These are phyloP conservation scores for Anthophora plumipes DNA, from an alignment of 2,888 invertebrate genomes.

Conservation along the genomic window DNA sequence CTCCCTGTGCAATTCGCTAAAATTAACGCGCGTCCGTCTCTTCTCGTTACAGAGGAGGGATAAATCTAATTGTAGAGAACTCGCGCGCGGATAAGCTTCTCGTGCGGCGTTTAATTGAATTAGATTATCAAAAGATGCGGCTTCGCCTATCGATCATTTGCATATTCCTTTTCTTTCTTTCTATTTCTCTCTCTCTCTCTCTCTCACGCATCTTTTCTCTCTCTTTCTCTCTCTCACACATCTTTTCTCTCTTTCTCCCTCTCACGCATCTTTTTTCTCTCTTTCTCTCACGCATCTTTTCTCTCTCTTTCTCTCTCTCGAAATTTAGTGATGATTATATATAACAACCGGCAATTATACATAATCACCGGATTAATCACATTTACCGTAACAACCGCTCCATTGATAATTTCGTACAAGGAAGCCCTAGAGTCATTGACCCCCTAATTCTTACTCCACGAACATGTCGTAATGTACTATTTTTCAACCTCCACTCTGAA, in stretches of 20 bases:
- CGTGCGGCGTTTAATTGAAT: conserved; percentile 26
- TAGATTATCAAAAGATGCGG: conserved; percentile 45
- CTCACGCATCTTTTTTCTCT: too few species aligned
- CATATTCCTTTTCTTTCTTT: conserved; percentile 2
- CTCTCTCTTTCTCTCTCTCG: too few species aligned
- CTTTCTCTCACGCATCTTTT: too few species aligned
- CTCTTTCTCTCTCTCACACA: too few species aligned
- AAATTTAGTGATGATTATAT: too few species aligned
- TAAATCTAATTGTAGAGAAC: conserved; percentile 22
- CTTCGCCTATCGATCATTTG: conserved; percentile 44
- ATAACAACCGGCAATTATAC: too few species aligned
- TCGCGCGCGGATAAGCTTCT: conserved; percentile 10
- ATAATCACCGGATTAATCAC: too few species aligned
- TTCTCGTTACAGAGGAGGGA: not conserved
- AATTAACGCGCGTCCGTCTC: conserved; percentile 7
- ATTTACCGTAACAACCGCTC: too few species aligned
- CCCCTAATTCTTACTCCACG: not conserved
- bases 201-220: too few species aligned
- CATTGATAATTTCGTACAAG: not conserved
- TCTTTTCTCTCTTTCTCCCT: too few species aligned
- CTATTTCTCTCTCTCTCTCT: too few species aligned
- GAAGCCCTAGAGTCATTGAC: too few species aligned
- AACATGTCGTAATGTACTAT: not conserved
- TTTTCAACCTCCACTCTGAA: not conserved
- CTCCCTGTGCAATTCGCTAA: not conserved